Conservation (phyloP, 2,797 vertebrate genomes). For the Novumbra hubbsi region DNA sequence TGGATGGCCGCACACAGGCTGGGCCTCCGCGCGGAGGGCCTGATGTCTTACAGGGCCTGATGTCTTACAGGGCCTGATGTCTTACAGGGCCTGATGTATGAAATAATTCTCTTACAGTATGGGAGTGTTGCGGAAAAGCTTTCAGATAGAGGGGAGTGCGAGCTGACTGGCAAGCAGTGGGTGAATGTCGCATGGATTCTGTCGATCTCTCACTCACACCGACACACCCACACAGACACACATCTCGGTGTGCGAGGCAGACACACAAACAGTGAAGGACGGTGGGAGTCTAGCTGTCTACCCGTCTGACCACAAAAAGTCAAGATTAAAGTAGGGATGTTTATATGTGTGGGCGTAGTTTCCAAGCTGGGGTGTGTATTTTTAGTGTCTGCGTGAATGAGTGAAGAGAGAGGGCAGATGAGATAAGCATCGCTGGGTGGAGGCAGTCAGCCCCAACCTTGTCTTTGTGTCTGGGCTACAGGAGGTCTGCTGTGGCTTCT, state of each 20-base stretch:
- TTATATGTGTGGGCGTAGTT: conserved; percentile 35
- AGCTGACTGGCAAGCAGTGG: background rate
- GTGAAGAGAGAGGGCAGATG: conserved; percentile 52
- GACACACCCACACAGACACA: conserved; percentile 4
- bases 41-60: background rate
- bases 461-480: conserved; percentile 57
- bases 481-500: conserved; percentile 73
- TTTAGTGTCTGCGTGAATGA: conserved; percentile 52
- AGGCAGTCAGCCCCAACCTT: conserved; percentile 57
- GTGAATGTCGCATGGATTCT: background rate
- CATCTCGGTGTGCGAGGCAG: background rate
- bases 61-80: background rate
- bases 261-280: conserved; percentile 36
- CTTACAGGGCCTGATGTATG: background rate
- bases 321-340: conserved; percentile 35
- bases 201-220: background rate
- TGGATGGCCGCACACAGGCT: background rate
- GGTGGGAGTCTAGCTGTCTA: conserved; percentile 60
- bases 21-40: background rate
- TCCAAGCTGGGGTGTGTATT: conserved; percentile 58
- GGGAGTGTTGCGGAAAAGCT: background rate
- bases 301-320: conserved; percentile 63
- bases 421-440: conserved; percentile 79
- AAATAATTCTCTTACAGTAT: background rate
- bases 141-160: background rate